phyloP scores from a whole-genome alignment of 1,140 invertebrate species.

The Rhizoglyphus robini region DNA sequence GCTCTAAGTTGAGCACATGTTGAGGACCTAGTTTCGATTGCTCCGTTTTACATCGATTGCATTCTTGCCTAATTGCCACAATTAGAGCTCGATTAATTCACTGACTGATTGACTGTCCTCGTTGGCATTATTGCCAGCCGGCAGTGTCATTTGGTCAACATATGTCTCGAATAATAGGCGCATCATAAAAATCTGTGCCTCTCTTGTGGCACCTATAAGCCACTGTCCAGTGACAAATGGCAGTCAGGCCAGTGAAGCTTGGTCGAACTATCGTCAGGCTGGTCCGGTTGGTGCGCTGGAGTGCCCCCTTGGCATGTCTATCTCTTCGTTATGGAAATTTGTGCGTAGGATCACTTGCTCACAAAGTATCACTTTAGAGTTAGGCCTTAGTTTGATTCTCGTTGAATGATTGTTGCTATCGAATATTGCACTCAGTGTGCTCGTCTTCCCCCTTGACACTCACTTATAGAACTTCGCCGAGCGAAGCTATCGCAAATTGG shows the following conservation, averaged over 20 bases:
- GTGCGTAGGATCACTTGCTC: slow-evolving; percentile 7
- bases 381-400: neutral
- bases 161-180: neutral
- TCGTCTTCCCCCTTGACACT: neutral
- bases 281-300: neutral
- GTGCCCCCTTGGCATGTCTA: neutral
- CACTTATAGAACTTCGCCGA: neutral
- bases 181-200: too few species aligned
- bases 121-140: neutral
- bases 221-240: neutral
- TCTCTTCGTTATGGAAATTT: slow-evolving; percentile 3
- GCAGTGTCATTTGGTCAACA: neutral
- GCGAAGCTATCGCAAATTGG: neutral
- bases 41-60: slow-evolving; percentile 7
- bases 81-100: neutral
- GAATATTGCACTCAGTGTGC: neutral
- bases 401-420: neutral
- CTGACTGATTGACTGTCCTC: neutral
- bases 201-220: neutral
- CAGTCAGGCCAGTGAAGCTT: neutral
- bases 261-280: neutral
- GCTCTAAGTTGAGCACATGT: neutral
- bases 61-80: slow-evolving; percentile 12
- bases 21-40: slow-evolving; percentile 4
- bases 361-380: neutral